Base-by-base conservation (phyloP, 2,888 invertebrate species). In the Megamerina dolium region DNA sequence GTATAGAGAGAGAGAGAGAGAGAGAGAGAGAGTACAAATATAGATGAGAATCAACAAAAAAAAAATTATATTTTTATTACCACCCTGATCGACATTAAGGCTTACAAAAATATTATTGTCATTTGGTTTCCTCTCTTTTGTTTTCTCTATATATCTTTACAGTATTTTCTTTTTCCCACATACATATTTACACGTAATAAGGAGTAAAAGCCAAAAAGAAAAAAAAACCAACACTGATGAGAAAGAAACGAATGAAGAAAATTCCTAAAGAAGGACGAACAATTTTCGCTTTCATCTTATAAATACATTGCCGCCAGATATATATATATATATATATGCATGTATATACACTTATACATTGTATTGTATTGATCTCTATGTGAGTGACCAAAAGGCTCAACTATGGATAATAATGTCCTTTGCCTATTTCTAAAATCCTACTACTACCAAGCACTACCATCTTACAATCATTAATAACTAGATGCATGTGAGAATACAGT, bases 81-180 rank as follows among this genome's bases (percentile, higher is more conserved):
- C 51, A 54, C 52, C 54, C 51, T 49, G 53, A 54, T 48, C 52
- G 54, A 45, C 45, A 47, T 30, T 43, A 40, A 43, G 45, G 45
- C 48, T 41, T 42, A 45, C 37, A 23, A 40, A 32, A 45, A 37
- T 36, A 47, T 41, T 43, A 38, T 41, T 33, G 35, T 44, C 41
- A 41, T 23, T 17, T 19, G 26, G 18, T 4, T 9, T 33, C 12
- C 29, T 18, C 18, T 30, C 13, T 8, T n/a, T n/a, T n/a, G n/a
- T n/a, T n/a, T n/a, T n/a, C n/a, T n/a, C n/a, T n/a, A n/a, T n/a
- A n/a, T n/a, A n/a, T n/a, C n/a, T n/a, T n/a, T n/a, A n/a, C n/a
- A n/a, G n/a, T n/a, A n/a, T n/a, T n/a, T n/a, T n/a, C n/a, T n/a
- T n/a, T n/a, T n/a, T n/a, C n/a, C n/a, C n/a, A n/a, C n/a, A n/a